Evolutionary conservation across 2,888 invertebrate species (phyloP), one percentile per base, ranked within the genome.

Genomic region (Leptopilina drosophilae): DNA sequence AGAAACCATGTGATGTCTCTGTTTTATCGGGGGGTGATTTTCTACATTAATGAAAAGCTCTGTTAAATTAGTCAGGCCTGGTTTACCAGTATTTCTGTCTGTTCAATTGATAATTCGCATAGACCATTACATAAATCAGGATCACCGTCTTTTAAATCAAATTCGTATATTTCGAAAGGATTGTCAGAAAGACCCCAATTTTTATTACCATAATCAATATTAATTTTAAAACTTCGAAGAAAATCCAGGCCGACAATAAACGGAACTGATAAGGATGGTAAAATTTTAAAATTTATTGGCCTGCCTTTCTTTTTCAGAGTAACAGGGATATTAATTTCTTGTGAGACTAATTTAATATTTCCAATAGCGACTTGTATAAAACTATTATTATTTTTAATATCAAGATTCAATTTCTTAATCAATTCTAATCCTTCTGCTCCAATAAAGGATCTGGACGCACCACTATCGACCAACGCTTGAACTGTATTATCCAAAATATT

Each of bases 11-110:
- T 83, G 82, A 56, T 79, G 78, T 6, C 80, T 56, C 42, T 85
- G 84, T 69, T 82, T 82, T 11, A 83, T 82, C 2, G 84, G 81
- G 3, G 64, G 40, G 7, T 80, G 46, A 15, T 8, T n/a, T 14
- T 14, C 15, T 42, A 40, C 64, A 9, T 75, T 49, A n/a, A 75
- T 75, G 8, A 12, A 0, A 75, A 59, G 75, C 14, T 75, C 33
- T 6, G 76, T 62, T 8, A 62, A 5, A 20, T 11, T 69, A 5
- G 67, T 46, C 8, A 69, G 9, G 9, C 69, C 49, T 5, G 53
- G 46, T 46, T 49, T 20, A 15, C 15, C 9, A 64, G 14, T 12
- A 12, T 56, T 12, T 56, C 33, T 33, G 33, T 33, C 33, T 64
- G 64, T 20, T 26, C 64, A 15, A 7, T 5, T 6, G 64, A 20